phyloP scores from a whole-genome alignment of 2,888 invertebrate genomes.

The Thymelicus lineola region DNA sequence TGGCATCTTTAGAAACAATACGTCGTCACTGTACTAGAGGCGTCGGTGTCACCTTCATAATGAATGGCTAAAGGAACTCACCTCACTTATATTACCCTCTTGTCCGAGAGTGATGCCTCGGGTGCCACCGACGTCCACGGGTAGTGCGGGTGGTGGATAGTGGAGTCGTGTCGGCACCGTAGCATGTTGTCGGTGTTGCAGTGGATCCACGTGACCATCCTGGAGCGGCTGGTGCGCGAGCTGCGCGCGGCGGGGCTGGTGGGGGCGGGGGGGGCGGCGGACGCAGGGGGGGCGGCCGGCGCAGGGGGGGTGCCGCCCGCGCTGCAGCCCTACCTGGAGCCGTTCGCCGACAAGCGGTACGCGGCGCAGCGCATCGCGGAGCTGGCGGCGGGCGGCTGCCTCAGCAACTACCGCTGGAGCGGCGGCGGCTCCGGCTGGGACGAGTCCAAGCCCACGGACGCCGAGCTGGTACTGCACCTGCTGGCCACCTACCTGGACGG shows the following conservation, averaged over 20 bases:
- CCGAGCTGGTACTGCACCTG: slow-evolving; percentile 93
- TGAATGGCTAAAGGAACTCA: too few species aligned
- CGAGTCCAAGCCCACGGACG: slow-evolving; percentile 93
- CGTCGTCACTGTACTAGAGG: too few species aligned
- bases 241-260: slow-evolving; percentile 89
- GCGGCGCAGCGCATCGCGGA: slow-evolving; percentile 91
- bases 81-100: too few species aligned
- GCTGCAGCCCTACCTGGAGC: slow-evolving; percentile 91
- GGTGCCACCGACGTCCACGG: too few species aligned
- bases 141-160: too few species aligned
- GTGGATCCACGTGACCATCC: slow-evolving; percentile 95
- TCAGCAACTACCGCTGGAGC: slow-evolving; percentile 96
- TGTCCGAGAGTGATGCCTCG: too few species aligned
- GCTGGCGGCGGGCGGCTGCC: slow-evolving; percentile 92
- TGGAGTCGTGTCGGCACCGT: too few species aligned
- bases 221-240: slow-evolving; percentile 90
- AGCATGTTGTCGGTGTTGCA: slow-evolving; percentile 53
- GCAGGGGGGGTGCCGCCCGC: slow-evolving; percentile 57
- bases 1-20: too few species aligned
- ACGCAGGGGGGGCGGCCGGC: slow-evolving; percentile 64
- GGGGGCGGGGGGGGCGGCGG: slow-evolving; percentile 76
- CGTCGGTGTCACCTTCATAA: too few species aligned
- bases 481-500: slow-evolving; percentile 95
- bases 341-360: slow-evolving; percentile 94
- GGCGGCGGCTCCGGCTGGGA: slow-evolving; percentile 93